A percentile compares a stretch with the other conserved stretches of the same genome.
phyloP scores from a whole-genome alignment of 1,140 invertebrate species.

The Drosophila orena region DNA sequence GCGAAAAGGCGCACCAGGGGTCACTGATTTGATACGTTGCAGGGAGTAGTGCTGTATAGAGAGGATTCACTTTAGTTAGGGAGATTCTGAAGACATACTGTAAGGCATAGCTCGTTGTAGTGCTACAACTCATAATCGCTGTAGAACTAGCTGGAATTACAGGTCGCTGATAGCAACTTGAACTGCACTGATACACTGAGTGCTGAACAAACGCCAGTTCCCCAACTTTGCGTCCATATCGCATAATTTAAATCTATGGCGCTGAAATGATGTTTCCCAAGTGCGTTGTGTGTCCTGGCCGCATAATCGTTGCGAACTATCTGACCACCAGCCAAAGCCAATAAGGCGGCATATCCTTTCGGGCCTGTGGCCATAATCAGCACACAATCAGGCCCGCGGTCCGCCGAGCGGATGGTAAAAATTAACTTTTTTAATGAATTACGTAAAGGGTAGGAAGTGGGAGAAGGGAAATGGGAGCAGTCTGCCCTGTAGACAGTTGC shows the following conservation, averaged over 20 bases:
- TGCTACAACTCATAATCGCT: no score
- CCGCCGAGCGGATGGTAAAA: conserved; percentile 70
- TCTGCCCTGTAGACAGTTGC: conserved; percentile 35
- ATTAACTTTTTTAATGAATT: conserved; percentile 83
- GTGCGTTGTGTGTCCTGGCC: conserved; percentile 44
- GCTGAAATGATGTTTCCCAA: conserved; percentile 50
- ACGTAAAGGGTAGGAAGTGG: conserved; percentile 23
- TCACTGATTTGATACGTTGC: conserved; percentile 24
- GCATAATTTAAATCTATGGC: conserved; percentile 28
- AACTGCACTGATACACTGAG: background rate
- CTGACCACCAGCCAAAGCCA: conserved; percentile 49
- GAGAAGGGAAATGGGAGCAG: background rate
- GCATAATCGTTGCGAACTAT: conserved; percentile 61
- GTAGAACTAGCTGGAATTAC: no score
- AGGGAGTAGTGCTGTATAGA: background rate
- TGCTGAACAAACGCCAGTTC: no score
- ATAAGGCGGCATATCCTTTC: conserved; percentile 72
- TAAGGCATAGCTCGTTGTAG: no score
- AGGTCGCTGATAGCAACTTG: background rate
- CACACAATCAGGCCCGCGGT: conserved; percentile 67
- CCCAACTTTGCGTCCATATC: conserved; percentile 3
- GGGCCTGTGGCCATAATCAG: conserved; percentile 69
- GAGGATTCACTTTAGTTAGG: background rate
- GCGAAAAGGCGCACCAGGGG: conserved; percentile 24
- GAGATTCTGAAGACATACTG: no score